Evolutionary conservation across 2,113 vertebrate species (phyloP).

Genomic region (Lasiurus borealis): DNA sequence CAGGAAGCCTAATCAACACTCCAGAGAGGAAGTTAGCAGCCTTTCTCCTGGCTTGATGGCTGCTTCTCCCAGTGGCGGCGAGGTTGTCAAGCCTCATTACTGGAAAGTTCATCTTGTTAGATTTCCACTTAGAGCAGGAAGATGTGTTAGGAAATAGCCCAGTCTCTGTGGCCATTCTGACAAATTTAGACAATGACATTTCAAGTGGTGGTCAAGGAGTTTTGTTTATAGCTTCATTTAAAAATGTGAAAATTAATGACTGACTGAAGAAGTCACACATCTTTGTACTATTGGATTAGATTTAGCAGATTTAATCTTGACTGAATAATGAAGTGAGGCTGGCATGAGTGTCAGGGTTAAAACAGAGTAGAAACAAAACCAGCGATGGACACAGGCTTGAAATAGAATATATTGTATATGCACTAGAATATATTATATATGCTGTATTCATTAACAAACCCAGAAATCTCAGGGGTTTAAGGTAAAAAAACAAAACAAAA

Average conservation of each 20-base stretch:
- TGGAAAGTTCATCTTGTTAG: slow-evolving; percentile 61
- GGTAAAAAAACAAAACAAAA: background rate
- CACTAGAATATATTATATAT: background rate
- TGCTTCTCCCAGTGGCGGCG: slow-evolving; percentile 30
- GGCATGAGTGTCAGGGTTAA: slow-evolving; percentile 27
- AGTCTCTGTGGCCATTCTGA: slow-evolving; percentile 1
- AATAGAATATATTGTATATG: background rate
- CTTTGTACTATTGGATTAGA: slow-evolving; percentile 14
- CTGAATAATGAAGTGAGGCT: slow-evolving; percentile 44
- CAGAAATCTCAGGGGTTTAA: background rate
- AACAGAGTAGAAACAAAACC: slow-evolving; percentile 53
- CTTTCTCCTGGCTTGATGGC: slow-evolving; percentile 20
- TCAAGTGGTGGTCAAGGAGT: slow-evolving; percentile 9
- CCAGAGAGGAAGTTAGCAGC: slow-evolving; percentile 45
- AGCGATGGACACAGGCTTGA: background rate
- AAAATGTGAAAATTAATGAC: slow-evolving; percentile 48
- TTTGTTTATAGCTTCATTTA: slow-evolving; percentile 54
- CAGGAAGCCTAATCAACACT: slow-evolving; percentile 69
- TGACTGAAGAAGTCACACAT: background rate
- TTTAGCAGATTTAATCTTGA: slow-evolving; percentile 23
- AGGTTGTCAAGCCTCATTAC: slow-evolving; percentile 70
- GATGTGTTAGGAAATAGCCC: slow-evolving; percentile 52
- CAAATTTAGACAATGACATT: slow-evolving; percentile 46
- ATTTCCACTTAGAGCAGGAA: slow-evolving; percentile 49
- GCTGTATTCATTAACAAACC: background rate